Base-by-base conservation (phyloP, 2,113 vertebrate genomes). In the Pluvianellus socialis region DNA sequence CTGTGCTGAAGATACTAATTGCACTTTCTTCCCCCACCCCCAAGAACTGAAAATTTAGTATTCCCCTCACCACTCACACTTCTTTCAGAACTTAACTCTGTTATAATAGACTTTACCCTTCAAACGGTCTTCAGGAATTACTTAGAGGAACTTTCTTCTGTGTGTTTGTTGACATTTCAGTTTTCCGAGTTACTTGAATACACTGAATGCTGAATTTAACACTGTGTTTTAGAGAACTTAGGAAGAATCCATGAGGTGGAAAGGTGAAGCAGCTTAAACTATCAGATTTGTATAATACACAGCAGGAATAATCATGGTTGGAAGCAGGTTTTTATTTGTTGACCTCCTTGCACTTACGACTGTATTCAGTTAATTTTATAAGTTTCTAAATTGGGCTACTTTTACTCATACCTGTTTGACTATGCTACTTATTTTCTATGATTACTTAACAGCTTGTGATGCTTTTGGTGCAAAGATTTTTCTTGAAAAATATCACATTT, bases 141-240 rank as follows among this genome's bases (percentile, higher is more conserved):
- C 12, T 26, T 50, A 40, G 9, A 70, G 19, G 20, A 77, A 15
- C 22, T 47, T 58, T 45, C 11, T 16, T 44, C 42, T 84, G 14
- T 62, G 56, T 2, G 0, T 79, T 72, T 76, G 33, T 20, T 76
- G 53, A 61, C n/a, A 45, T 88, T 86, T 80, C 40, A 35, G 14
- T 59, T 66, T 68, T 70, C 16, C 0, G 0, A 32, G 26, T 66
- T 50, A 26, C n/a, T 12, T 50, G 20, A 79, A n/a, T 50, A 42
- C 9, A 50, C 23, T 11, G 35, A 67, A 30, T 42, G 33, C 14
- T 47, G 44, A 85, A 75, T 90, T 68, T 85, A 58, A 77, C 16
- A 30, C 2, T n/a, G 6, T 23, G 5, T 26, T 80, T 40, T 40
- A 76, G 35, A 70, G 17, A 83, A 73, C 14, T 38, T 67, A 65